Conservation (phyloP, 1,140 invertebrate species). For the Frieseomelitta varia region DNA sequence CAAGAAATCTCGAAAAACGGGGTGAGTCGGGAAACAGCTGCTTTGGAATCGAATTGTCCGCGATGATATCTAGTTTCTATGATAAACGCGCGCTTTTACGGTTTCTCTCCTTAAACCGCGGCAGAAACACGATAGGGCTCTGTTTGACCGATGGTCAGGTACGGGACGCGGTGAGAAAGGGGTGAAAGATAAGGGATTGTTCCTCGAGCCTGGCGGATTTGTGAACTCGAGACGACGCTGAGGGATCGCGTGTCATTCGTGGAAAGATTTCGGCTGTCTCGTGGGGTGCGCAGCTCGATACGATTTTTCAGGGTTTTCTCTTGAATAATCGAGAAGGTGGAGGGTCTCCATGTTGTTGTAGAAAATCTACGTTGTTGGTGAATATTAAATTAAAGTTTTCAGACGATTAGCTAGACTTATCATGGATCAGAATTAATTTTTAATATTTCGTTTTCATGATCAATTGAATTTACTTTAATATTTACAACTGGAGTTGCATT, state of each 20-base stretch:
- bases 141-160: conserved; percentile 54
- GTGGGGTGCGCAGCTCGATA: neutral
- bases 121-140: conserved; percentile 74
- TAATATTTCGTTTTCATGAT: too few species aligned
- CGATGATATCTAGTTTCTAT: conserved; percentile 66
- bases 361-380: too few species aligned
- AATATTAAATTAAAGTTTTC: too few species aligned
- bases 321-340: neutral
- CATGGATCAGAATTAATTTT: too few species aligned
- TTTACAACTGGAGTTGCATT: too few species aligned
- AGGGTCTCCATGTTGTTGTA: too few species aligned
- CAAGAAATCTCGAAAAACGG: conserved; percentile 13
- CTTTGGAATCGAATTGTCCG: conserved; percentile 5
- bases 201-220: neutral
- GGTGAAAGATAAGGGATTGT: conserved; percentile 10
- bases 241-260: neutral
- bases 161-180: neutral
- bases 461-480: too few species aligned
- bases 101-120: conserved; percentile 75
- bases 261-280: neutral
- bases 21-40: neutral
- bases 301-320: neutral
- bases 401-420: too few species aligned
- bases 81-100: conserved; percentile 64
- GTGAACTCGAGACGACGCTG: conserved; percentile 19